These are phyloP conservation scores for Desmodus rotundus DNA, from an alignment of 2,113 vertebrate species.

Conservation along the genomic window DNA sequence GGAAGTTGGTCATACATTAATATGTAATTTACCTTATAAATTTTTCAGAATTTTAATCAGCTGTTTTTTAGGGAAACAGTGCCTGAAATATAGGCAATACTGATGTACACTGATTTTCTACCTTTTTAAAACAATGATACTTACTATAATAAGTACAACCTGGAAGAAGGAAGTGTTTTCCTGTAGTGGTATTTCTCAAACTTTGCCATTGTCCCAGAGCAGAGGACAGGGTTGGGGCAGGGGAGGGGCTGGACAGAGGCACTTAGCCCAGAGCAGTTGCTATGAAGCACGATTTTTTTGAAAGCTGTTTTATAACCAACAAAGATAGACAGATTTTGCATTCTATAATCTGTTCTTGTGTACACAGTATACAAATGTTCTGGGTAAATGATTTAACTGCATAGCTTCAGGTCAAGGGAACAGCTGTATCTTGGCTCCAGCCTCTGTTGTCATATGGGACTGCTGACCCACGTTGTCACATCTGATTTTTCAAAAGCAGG, in stretches of 20 bases:
- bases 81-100: background rate
- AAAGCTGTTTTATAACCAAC: background rate
- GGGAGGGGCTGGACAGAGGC: background rate
- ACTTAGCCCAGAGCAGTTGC: background rate
- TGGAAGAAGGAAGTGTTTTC: conserved; percentile 1
- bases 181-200: background rate
- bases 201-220: background rate
- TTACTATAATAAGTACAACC: background rate
- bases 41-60: conserved; percentile 39
- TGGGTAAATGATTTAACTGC: conserved; percentile 24
- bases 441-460: background rate
- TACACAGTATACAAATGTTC: conserved; percentile 1
- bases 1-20: background rate
- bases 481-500: conserved; percentile 25
- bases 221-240: background rate
- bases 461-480: background rate
- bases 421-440: background rate
- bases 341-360: background rate
- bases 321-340: background rate
- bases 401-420: background rate
- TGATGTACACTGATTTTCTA: background rate
- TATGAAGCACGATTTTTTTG: background rate
- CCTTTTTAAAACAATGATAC: background rate
- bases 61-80: conserved; percentile 13
- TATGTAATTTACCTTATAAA: conserved; percentile 41